These are phyloP conservation scores for Phyllotreta striolata DNA, from an alignment of 2,888 invertebrate species.

Conservation along the genomic window DNA sequence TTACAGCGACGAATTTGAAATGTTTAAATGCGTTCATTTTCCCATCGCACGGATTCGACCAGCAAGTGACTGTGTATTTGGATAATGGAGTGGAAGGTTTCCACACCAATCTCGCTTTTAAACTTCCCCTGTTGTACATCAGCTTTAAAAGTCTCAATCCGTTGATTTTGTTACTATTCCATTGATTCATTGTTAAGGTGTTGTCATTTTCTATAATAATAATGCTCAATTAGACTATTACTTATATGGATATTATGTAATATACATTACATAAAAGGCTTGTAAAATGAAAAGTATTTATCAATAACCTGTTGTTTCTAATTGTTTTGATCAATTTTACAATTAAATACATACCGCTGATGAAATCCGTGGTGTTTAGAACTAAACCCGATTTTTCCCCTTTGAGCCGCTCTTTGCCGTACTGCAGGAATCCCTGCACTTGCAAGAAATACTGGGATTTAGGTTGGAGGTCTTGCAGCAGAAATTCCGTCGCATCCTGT, in stretches of 20 bases:
- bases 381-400: constrained; percentile 76
- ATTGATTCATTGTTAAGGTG: constrained; percentile 20
- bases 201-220: constrained; percentile 27
- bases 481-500: constrained; percentile 67
- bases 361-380: constrained; percentile 72
- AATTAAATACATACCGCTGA: constrained; percentile 52
- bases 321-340: background rate
- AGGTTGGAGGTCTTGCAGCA: constrained; percentile 71
- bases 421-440: constrained; percentile 78
- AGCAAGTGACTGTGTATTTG: constrained; percentile 58
- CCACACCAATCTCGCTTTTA: constrained; percentile 57
- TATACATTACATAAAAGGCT: no score
- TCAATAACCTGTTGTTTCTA: background rate
- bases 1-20: constrained; percentile 64
- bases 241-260: no score
- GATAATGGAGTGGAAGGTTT: constrained; percentile 47
- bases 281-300: background rate
- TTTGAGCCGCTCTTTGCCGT: constrained; percentile 71
- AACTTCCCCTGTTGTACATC: constrained; percentile 55
- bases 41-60: constrained; percentile 58
- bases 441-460: constrained; percentile 80
- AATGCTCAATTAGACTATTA: no score
- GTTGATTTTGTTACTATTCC: constrained; percentile 47
- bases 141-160: constrained; percentile 56
- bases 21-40: constrained; percentile 57